These are phyloP conservation scores for Actias luna DNA, from an alignment of 2,888 invertebrate genomes.

Conservation along the genomic window DNA sequence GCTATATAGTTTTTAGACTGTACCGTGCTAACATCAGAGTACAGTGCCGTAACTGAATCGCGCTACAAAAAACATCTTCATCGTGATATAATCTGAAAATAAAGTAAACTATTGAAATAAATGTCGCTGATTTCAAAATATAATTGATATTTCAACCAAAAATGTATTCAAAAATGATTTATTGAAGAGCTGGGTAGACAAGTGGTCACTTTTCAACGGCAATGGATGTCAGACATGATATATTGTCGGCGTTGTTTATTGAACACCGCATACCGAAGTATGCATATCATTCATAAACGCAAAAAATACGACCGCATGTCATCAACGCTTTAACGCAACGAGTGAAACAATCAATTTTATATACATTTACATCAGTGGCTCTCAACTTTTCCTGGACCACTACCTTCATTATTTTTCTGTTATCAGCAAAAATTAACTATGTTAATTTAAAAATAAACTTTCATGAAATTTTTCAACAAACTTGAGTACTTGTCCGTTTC, in stretches of 20 bases:
- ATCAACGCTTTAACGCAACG: neutral
- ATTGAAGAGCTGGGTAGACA: neutral
- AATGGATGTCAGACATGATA: slow-evolving; percentile 10
- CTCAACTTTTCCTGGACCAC: too few relatives aligned
- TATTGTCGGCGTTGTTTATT: slow-evolving; percentile 3
- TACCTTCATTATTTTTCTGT: too few relatives aligned
- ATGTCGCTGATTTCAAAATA: neutral
- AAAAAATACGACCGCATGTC: neutral
- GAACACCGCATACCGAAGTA: neutral
- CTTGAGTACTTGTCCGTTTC: too few relatives aligned
- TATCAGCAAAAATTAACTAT: too few relatives aligned
- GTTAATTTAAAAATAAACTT: too few relatives aligned
- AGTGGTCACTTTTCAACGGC: slow-evolving; percentile 4
- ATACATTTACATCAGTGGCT: too few relatives aligned
- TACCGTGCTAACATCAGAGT: too few relatives aligned
- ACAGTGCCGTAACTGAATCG: too few relatives aligned
- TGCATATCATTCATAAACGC: slow-evolving; percentile 1
- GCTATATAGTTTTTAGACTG: too few relatives aligned
- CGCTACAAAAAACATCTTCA: too few relatives aligned
- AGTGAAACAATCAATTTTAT: neutral
- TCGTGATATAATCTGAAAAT: neutral
- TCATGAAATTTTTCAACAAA: too few relatives aligned
- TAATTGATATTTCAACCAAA: neutral
- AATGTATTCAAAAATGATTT: neutral
- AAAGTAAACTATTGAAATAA: neutral